These are phyloP conservation scores for Muschampia staudingeri DNA, from an alignment of 2,888 invertebrate species.

Conservation along the genomic window DNA sequence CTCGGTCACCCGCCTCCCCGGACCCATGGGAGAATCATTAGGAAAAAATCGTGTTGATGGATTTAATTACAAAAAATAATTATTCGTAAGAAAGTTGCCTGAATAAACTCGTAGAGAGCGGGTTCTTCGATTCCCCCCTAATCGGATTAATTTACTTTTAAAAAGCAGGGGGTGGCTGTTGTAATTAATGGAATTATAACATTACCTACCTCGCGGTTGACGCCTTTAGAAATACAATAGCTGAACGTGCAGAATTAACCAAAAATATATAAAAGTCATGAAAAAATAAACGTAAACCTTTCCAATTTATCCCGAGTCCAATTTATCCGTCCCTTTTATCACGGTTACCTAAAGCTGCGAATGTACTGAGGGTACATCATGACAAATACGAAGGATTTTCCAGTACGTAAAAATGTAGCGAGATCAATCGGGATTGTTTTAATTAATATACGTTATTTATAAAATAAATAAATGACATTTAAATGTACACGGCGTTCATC, in stretches of 20 bases:
- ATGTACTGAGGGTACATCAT: constrained; percentile 33
- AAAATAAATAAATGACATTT: background rate
- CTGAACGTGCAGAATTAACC: constrained; percentile 68
- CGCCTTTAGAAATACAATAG: constrained; percentile 81
- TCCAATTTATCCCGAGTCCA: constrained; percentile 47
- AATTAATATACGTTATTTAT: background rate
- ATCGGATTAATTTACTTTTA: constrained; percentile 91
- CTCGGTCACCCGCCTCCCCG: constrained; percentile 72
- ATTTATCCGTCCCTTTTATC: constrained; percentile 50
- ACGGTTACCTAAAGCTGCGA: constrained; percentile 45
- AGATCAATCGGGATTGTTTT: constrained; percentile 6
- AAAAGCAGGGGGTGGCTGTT: constrained; percentile 89
- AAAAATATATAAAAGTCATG: constrained; percentile 57
- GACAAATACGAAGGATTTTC: constrained; percentile 34
- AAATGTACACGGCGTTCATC: too few relatives aligned
- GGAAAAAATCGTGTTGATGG: constrained; percentile 92
- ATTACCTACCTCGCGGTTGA: constrained; percentile 89
- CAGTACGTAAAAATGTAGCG: constrained; percentile 28
- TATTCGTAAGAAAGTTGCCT: constrained; percentile 90
- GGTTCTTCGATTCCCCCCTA: constrained; percentile 91
- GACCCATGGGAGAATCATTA: constrained; percentile 90
- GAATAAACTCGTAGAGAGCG: constrained; percentile 91
- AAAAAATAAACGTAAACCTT: constrained; percentile 49
- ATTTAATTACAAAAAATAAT: constrained; percentile 92
- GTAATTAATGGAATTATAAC: constrained; percentile 92